Base-by-base conservation (phyloP, 2,888 invertebrate species). In the Lutraria lutraria region DNA sequence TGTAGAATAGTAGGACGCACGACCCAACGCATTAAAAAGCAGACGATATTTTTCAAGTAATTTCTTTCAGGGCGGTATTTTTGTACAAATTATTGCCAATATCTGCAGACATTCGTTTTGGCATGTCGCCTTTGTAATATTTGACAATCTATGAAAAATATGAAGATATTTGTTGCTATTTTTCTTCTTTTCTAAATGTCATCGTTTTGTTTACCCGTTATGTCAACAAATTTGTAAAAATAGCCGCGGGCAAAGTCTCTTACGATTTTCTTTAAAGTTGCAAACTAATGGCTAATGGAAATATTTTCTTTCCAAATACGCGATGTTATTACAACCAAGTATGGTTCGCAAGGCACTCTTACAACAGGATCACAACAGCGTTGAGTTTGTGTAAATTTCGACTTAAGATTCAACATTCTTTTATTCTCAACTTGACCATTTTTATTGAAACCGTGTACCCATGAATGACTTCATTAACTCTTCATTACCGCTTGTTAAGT, bases 221-320 rank as follows among this genome's bases (percentile, higher is more conserved):
- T 63, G 81, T 83, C 81, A 90, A 92, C 87, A 92, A 85, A 60
- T 29, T 63, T 86, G 81, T 76, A 86, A 89, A 87, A 89, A 90
- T 81, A 90, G 31, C 91, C 86, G 43, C 15, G n/a, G 85, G 90
- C 82, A 82, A 88, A 79, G 85, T 89, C 80, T 80, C 79, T 80
- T 29, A 63, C 63, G 76, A 85, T 63, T 83, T 89, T 81, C 76
- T 88, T 80, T 60, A 79, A 72, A 53, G 80, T 87, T 63, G 43
- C 84, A 81, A 84, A 72, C 63, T 88, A 88, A 89, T 88, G 85
- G 88, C 72, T 31, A 90, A 82, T 76, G 79, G 89, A 89, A 91
- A 92, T 91, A 89, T 92, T 92, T 89, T 89, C 91, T 91, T 89
- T 88, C 88, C 90, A 92, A 92, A 92, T 89, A 92, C 68, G 72